Percentiles rank a stretch among this genome's conserved stretches.
phyloP scores from a whole-genome alignment of 37 sponge, comb jelly and placozoan species.

The Diacarnus erythraeanus region DNA sequence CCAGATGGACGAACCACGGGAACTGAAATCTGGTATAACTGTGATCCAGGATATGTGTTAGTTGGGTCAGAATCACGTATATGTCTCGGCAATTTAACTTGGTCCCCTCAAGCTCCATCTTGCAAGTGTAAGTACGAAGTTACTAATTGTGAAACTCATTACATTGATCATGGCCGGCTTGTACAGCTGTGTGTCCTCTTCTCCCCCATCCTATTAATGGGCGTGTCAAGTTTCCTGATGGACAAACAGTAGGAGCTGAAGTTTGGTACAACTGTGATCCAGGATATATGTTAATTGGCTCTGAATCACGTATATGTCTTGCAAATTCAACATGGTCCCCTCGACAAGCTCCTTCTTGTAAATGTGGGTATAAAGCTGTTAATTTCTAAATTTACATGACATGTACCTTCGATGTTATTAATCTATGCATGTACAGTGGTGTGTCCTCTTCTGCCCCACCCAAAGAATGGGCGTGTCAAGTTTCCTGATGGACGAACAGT shows the following conservation, averaged over 20 bases:
- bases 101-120: too few species aligned
- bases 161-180: constrained; percentile 6
- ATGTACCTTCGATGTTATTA: too few species aligned
- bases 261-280: constrained; percentile 46
- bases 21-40: not conserved
- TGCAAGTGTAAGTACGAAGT: too few species aligned
- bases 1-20: not conserved
- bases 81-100: too few species aligned
- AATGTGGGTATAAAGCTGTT: too few species aligned
- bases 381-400: too few species aligned
- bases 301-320: constrained; percentile 29
- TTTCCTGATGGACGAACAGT: not conserved
- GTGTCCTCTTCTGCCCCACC: constrained; percentile 21
- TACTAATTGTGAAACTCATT: too few species aligned
- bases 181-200: constrained; percentile 7
- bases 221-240: not conserved
- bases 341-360: too few species aligned
- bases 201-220: constrained; percentile 39
- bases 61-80: too few species aligned
- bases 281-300: constrained; percentile 44
- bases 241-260: constrained; percentile 14
- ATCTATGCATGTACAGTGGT: too few species aligned
- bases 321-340: too few species aligned
- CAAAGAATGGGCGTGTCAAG: constrained; percentile 38
- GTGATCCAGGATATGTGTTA: constrained; percentile 10